Percentiles rank a stretch among this genome's conserved stretches.
These are phyloP conservation scores for Brachynemurus nebulosus DNA, from an alignment of 2,888 invertebrate genomes.

Conservation along the genomic window DNA sequence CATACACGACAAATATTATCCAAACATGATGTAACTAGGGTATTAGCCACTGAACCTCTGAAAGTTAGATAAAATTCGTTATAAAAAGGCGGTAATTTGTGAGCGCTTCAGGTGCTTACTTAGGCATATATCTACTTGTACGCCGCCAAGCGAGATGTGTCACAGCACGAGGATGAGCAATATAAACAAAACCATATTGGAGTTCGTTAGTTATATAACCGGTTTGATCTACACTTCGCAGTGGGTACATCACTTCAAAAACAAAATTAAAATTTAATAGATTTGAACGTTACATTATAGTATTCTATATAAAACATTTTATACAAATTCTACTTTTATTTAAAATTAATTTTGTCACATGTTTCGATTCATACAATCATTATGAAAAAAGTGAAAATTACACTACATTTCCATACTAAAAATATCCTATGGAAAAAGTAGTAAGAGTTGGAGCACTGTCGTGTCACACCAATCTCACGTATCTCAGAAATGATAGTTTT, in stretches of 20 bases:
- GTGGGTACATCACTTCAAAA: constrained; percentile 60
- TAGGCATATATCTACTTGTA: constrained; percentile 99
- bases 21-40: constrained; percentile 93
- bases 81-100: not conserved
- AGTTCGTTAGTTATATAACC: constrained; percentile 39
- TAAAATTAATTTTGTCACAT: not conserved
- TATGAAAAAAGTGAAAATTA: no score
- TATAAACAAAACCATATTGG: constrained; percentile 86
- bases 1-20: constrained; percentile 98
- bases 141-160: constrained; percentile 97
- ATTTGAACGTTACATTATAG: no score
- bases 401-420: no score
- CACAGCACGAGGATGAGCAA: constrained; percentile 93
- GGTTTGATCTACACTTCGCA: constrained; percentile 49
- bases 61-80: constrained; percentile 16
- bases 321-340: no score
- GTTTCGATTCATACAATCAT: not conserved
- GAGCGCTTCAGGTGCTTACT: constrained; percentile 42
- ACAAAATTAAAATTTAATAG: no score
- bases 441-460: no score
- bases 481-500: no score
- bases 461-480: no score
- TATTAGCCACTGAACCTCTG: constrained; percentile 93
- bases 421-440: no score
- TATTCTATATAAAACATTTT: no score